Evolutionary conservation across 2,113 vertebrate genomes (phyloP), one percentile per base, ranked within the genome.

Genomic region (Strix uralensis): DNA sequence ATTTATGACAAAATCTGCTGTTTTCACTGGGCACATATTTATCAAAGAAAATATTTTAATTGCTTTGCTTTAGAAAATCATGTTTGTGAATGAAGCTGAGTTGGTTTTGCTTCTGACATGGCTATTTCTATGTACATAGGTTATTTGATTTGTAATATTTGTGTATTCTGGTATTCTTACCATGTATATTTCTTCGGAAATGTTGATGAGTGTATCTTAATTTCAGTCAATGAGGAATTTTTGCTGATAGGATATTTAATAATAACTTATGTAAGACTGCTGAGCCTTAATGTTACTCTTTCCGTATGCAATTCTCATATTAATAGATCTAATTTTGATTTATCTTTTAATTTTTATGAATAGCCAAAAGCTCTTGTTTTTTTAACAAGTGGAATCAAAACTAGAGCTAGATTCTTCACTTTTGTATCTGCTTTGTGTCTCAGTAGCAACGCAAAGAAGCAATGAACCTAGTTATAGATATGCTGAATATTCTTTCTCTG

Each of bases 401-500:
- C 38, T 47, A 21, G 51, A 74, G 27, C 51, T 80, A 62, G 72
- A 74, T 62, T 92, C 69, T 69, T 89, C 49, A 18, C 42, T 94
- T 89, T 11, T 5, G 23, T 87, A 47, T 91, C 91, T 95, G 74
- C 74, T 83, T 73, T 74, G 29, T 69, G 71, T 73, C 52, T 88
- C 10, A 1, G 84, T 87, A 90, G 55, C 70, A 90, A 79, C 3
- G 19, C 66, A 92, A 74, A 86, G 57, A 62, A 91, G 57, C 57
- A 47, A 32, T 66, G 61, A 86, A 84, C 44, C 72, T 81, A 34
- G 63, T 86, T 92, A 88, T 2, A 86, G 69, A 84, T 94, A 63
- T 9, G 47, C 90, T 94, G 83, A 95, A 92, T 92, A 77, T 92
- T 92, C 73, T 80, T 86, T 88, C 90, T 82, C 78, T 46, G 49